These are phyloP conservation scores for Epirrita christyi DNA, from an alignment of 2,888 invertebrate species.

Conservation along the genomic window DNA sequence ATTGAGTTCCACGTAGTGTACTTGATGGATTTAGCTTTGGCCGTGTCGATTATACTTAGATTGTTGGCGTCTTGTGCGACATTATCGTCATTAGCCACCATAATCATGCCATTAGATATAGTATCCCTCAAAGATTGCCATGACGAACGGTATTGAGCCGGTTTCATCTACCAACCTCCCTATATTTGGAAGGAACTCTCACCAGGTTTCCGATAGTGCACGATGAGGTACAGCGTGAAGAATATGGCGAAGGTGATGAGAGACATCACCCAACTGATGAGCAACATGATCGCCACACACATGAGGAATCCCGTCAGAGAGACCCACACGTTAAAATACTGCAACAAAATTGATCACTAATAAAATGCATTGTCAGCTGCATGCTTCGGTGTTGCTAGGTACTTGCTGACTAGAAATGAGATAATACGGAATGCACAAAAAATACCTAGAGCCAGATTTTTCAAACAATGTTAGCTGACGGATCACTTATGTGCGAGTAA, in stretches of 20 bases:
- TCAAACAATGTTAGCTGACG: too few species aligned
- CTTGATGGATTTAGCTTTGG: constrained; percentile 49
- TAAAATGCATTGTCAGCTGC: constrained; percentile 16
- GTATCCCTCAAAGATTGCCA: too few species aligned
- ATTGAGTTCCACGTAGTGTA: constrained; percentile 37
- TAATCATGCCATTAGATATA: too few species aligned
- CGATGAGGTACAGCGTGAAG: constrained; percentile 94
- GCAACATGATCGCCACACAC: constrained; percentile 96
- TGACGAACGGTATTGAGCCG: too few species aligned
- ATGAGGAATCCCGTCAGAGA: constrained; percentile 93
- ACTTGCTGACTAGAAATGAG: too few species aligned
- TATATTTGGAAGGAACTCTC: background rate
- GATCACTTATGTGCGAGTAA: background rate
- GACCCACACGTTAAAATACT: constrained; percentile 97
- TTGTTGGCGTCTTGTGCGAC: constrained; percentile 22
- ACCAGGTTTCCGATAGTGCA: constrained; percentile 97
- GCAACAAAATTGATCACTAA: constrained; percentile 49
- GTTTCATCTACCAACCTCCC: too few species aligned
- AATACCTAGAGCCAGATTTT: too few species aligned
- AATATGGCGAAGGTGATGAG: constrained; percentile 96
- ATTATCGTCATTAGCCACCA: too few species aligned
- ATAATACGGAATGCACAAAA: too few species aligned
- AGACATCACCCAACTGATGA: constrained; percentile 97
- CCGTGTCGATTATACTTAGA: constrained; percentile 50
- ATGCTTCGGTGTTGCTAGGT: constrained; percentile 3